Base-by-base conservation (phyloP, 2,797 vertebrate genomes). In the Apodemus agrarius region DNA sequence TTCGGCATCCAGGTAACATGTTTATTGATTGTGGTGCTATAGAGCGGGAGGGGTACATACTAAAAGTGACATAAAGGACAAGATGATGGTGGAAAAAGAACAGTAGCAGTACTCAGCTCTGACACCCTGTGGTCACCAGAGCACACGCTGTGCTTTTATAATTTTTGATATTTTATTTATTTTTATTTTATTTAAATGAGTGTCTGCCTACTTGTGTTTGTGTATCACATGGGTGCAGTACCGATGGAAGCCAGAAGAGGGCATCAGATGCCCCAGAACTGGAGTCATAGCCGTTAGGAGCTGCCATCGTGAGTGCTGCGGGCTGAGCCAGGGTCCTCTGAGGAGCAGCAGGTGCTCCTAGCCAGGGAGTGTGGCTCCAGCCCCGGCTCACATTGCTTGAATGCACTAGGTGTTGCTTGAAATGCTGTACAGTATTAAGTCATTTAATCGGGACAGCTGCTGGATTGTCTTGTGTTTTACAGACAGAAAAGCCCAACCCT, bases 1-100 rank as follows among this genome's bases (percentile, higher is more conserved):
- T n/a, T 89, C 81, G 81, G n/a, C 57, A 86, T 59, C 75, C 97
- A 97, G 97, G 97, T 96, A 98, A 92, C 54, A 16, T 13, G 16
- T 91, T 91, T 89, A 22, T 57, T 59, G 75, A 82, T 34, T 22
- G 9, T 69, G 69, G 4, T 65, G 3, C 69, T 57, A 43, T 52
- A 59, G 24, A 69, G 84, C 81, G 40, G 63, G 84, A 85, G 40
- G 63, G 14, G 17, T 82, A 21, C 1, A 0, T n/a, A 24, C 22
- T 49, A 37, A 59, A 59, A 67, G 79, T 40, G 49, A 22, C 85
- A n/a, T 17, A 22, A 24, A 13, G 61, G 67, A 24, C 12, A 3
- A 2, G 14, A 54, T 26, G 54, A 9, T 22, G 74, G 17, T 49
- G 7, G 24, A 43, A 52, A 69, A 34, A 16, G 2, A 1, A 29